Evolutionary conservation across 2,113 vertebrate genomes (phyloP), one percentile per base, ranked within the genome.

Genomic region (Prunella himalayana): DNA sequence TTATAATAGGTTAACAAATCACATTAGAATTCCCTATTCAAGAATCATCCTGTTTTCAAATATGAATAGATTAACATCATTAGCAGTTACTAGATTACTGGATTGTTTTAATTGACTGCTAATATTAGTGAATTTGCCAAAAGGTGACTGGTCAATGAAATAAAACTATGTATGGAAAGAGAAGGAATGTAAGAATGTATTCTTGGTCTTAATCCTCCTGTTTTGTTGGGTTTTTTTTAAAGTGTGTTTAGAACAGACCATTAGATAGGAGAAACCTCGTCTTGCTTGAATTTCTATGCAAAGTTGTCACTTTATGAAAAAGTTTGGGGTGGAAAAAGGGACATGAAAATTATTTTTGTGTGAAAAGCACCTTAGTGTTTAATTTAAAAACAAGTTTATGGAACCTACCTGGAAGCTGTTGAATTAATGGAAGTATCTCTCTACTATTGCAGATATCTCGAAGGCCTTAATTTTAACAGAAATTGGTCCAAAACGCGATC

Each of bases 381-480:
- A 50, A 86, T 72, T 82, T 59, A 27, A 91, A 78, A 94, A 50
- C 18, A 65, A 82, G 75, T 77, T 41, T 47, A 44, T 56, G 63
- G 51, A 50, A 59, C 31, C 53, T 86, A 37, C 17, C 53, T 80
- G 45, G 51, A 86, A 91, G 17, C 60, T 89, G 35, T 78, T 82
- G 53, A 72, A 82, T 63, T 97, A 94, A 97, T 60, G 30, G n/a
- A 66, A 86, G 64, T 33, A 78, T 77, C 57, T 95, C 30, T 93
- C 91, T 97, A 45, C 94, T 89, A 37, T 97, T 94, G 75, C 96
- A 99, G 98, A 98, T 96, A 97, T 99, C 72, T 98, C 98, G 70
- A 99, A 98, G 97, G 98, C 98, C 73, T 97, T 99, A 93, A 98
- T 99, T 92, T 98, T 99, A 93, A 99, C 98, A 39, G 98, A 99